Conservation (phyloP, 2,797 vertebrate species). For the Carduelis carduelis region DNA sequence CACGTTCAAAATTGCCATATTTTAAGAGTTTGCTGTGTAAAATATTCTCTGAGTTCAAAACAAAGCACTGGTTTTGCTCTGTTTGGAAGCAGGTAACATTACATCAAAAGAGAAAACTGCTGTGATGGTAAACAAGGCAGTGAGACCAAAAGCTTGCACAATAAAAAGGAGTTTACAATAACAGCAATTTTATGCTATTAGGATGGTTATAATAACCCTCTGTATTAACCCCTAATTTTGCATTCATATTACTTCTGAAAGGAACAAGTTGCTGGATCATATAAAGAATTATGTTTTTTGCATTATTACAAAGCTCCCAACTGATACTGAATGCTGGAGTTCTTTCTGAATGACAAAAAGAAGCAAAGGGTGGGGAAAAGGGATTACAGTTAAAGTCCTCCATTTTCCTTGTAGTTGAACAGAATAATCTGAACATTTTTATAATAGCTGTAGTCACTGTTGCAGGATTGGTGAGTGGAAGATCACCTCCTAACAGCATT, state of each 20-base stretch:
- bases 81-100: background rate
- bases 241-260: background rate
- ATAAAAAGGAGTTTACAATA: background rate
- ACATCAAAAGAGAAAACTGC: background rate
- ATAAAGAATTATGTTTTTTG: background rate
- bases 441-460: background rate
- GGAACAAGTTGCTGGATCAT: background rate
- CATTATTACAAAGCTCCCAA: background rate
- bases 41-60: background rate
- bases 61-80: background rate
- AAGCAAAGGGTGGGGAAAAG: background rate
- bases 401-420: background rate
- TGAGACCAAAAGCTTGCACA: background rate
- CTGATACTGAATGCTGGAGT: background rate
- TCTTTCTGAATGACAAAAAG: background rate
- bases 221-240: background rate
- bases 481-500: background rate
- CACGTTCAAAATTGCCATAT: background rate
- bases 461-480: background rate
- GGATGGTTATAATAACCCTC: background rate
- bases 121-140: background rate
- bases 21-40: background rate
- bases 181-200: background rate
- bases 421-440: background rate
- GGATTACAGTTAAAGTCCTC: background rate